phyloP scores from a whole-genome alignment of 2,888 invertebrate genomes.

The Lochmaea capreae region DNA sequence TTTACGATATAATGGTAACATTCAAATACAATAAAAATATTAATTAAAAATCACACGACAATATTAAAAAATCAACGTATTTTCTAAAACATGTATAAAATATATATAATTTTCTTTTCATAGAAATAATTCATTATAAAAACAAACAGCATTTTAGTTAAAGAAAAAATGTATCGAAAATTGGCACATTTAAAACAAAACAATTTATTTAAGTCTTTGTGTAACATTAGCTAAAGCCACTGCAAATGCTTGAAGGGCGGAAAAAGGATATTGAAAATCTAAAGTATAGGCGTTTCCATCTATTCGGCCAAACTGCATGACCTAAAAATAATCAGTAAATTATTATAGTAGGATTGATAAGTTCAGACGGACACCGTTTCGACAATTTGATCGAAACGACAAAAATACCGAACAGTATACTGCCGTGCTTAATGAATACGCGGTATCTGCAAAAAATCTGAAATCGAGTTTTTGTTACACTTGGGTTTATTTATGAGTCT shows the following conservation, averaged over 20 bases:
- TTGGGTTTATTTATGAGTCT: no score
- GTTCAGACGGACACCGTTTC: no score
- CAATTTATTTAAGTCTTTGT: constrained; percentile 84
- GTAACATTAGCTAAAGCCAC: constrained; percentile 97
- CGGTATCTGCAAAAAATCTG: no score
- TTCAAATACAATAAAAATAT: constrained; percentile 50
- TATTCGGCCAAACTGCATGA: constrained; percentile 99
- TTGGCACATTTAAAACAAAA: constrained; percentile 48
- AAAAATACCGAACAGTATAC: no score
- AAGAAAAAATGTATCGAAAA: constrained; percentile 34
- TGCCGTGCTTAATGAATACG: no score
- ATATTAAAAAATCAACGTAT: constrained; percentile 45
- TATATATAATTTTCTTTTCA: constrained; percentile 46
- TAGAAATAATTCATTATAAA: constrained; percentile 36
- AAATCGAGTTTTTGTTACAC: no score
- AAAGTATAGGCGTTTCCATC: constrained; percentile 98
- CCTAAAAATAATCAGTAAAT: constrained; percentile 70
- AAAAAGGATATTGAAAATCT: constrained; percentile 99
- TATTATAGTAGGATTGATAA: no score
- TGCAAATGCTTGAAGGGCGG: constrained; percentile 97
- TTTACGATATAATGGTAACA: constrained; percentile 41
- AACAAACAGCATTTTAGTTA: constrained; percentile 31
- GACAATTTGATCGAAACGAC: no score
- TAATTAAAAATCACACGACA: constrained; percentile 43
- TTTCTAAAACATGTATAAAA: constrained; percentile 50